phyloP scores from a whole-genome alignment of 2,888 invertebrate species.

The Temnothorax ravouxi region DNA sequence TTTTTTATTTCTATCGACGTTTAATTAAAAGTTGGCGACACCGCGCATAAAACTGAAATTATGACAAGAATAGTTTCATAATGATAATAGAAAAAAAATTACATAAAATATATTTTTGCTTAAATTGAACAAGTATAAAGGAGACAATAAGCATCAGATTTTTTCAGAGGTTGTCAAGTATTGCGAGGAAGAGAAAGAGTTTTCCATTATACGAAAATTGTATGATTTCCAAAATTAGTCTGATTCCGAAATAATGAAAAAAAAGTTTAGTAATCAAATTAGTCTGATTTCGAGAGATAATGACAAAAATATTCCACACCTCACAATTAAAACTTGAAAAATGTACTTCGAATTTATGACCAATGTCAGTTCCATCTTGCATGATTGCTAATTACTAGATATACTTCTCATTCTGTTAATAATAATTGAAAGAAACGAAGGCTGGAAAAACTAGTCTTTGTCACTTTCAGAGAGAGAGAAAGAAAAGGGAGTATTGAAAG shows the following conservation, averaged over 20 bases:
- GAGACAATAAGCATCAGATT: not conserved
- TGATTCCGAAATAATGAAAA: too few relatives aligned
- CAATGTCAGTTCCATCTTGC: not conserved
- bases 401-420: slow-evolving; percentile 18
- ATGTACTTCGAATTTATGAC: not conserved
- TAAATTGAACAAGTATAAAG: not conserved
- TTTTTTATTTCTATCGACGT: slow-evolving; percentile 79
- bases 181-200: not conserved
- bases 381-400: slow-evolving; percentile 22
- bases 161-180: not conserved
- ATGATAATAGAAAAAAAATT: not conserved
- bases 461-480: not conserved
- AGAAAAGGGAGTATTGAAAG: not conserved
- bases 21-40: slow-evolving; percentile 82
- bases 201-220: not conserved
- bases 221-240: not conserved
- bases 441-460: slow-evolving; percentile 22
- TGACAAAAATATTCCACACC: slow-evolving; percentile 13
- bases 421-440: slow-evolving; percentile 3
- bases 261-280: not conserved
- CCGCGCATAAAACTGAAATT: slow-evolving; percentile 60
- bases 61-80: slow-evolving; percentile 18
- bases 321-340: slow-evolving; percentile 17
- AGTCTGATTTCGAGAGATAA: not conserved
- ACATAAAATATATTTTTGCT: not conserved